A percentile compares a stretch with the other conserved stretches of the same genome.
Conservation (phyloP, 2,888 invertebrate species). For the Drosophila dives region DNA sequence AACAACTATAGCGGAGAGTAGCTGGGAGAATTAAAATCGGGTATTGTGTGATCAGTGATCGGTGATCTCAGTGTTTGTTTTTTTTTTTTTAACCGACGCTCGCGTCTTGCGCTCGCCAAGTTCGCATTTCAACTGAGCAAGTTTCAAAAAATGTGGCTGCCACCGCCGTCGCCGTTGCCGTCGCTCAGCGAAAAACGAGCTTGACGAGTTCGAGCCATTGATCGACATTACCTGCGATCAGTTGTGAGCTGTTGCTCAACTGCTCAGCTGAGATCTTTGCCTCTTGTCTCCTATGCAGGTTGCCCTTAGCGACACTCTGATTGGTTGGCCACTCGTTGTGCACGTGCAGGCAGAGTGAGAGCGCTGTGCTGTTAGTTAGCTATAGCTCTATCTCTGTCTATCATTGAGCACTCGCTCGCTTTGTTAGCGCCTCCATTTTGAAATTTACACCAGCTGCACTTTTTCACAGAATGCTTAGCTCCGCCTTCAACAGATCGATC, state of each 20-base stretch:
- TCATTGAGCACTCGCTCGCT: constrained; percentile 25
- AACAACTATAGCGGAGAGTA: constrained; percentile 23
- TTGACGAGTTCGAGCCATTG: constrained; percentile 75
- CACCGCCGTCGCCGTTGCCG: constrained; percentile 45
- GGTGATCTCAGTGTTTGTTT: constrained; percentile 7
- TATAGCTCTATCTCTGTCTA: constrained; percentile 38
- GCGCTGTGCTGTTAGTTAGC: constrained; percentile 6
- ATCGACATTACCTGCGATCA: constrained; percentile 69
- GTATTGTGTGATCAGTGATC: constrained; percentile 1
- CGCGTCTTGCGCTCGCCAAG: constrained; percentile 75
- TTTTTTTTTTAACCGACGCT: constrained; percentile 57
- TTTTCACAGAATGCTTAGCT: constrained; percentile 58
- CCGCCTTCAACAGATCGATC: constrained; percentile 55
- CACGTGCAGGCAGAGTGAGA: constrained; percentile 36
- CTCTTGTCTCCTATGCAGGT: constrained; percentile 40
- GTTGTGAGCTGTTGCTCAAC: constrained; percentile 13
- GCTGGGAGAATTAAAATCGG: constrained; percentile 8
- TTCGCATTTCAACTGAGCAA: constrained; percentile 79
- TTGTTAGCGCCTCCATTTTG: constrained; percentile 83
- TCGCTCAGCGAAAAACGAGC: constrained; percentile 63
- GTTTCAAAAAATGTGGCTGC: constrained; percentile 64
- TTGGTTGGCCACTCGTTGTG: constrained; percentile 22
- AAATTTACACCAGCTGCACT: constrained; percentile 72
- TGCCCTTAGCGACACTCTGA: constrained; percentile 28
- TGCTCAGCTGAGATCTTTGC: constrained; percentile 15